Conservation (phyloP, 2,888 invertebrate species). For the Myathropa florea region DNA sequence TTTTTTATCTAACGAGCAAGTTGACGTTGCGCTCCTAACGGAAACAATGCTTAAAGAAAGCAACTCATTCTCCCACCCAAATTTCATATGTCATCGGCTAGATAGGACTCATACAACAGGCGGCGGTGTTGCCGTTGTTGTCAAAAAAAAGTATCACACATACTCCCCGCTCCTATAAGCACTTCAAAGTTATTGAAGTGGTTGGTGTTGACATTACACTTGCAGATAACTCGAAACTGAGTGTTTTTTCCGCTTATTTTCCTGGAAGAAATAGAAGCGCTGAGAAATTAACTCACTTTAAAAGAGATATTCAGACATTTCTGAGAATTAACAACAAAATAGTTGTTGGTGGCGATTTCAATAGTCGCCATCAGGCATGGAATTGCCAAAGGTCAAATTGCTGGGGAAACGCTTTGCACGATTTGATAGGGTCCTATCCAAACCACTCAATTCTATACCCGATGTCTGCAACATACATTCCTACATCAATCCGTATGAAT, state of each 20-base stretch:
- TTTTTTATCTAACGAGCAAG: not conserved
- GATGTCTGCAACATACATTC: not conserved
- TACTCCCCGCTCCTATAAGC: not conserved
- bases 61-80: no score
- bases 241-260: not conserved
- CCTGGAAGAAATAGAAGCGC: not conserved
- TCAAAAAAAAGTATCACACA: not conserved
- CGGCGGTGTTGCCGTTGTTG: not conserved
- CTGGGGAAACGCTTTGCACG: not conserved
- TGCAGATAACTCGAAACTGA: not conserved
- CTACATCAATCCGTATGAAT: no score
- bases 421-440: not conserved
- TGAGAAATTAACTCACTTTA: not conserved
- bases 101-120: not conserved
- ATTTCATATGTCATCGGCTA: no score
- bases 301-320: no score
- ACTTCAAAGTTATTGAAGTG: not conserved
- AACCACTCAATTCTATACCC: not conserved
- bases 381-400: no score
- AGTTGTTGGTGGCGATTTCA: no score
- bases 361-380: no score
- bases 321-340: no score
- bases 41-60: no score
- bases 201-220: not conserved
- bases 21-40: conserved; percentile 1